phyloP scores from a whole-genome alignment of 2,113 vertebrate species.

The Orthonyx spaldingii region DNA sequence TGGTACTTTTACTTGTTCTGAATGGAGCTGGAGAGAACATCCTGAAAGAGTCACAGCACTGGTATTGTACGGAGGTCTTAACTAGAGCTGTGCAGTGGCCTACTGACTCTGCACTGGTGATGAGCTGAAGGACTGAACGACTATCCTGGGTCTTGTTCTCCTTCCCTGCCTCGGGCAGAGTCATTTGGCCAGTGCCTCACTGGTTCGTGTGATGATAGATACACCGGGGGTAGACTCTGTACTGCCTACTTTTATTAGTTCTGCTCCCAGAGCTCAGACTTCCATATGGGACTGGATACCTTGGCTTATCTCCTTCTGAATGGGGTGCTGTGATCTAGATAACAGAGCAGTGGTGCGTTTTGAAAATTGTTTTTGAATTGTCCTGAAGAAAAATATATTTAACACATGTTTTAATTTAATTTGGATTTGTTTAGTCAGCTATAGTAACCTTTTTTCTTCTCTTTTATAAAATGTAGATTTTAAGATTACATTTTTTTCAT shows the following conservation, averaged over 20 bases:
- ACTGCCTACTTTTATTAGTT: not conserved
- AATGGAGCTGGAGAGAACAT: not conserved
- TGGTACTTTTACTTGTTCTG: not conserved
- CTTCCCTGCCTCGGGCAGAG: not conserved
- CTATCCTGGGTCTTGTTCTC: not conserved
- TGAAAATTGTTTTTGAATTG: not conserved
- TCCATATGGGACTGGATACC: not conserved
- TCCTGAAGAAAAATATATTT: not conserved
- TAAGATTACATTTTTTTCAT: not conserved
- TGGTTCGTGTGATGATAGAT: not conserved
- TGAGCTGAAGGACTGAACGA: not conserved
- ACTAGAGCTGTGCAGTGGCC: not conserved
- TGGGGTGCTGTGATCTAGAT: not conserved
- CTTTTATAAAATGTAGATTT: not conserved
- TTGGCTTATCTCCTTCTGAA: not conserved
- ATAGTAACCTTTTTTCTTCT: not conserved
- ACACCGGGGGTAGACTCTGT: not conserved
- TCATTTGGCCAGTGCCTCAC: not conserved
- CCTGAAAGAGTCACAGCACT: not conserved
- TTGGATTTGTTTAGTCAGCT: not conserved
- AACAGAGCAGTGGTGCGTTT: accelerated
- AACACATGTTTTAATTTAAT: not conserved
- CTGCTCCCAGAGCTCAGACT: not conserved
- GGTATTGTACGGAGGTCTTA: not conserved
- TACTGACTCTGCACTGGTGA: not conserved